Evolutionary conservation across 2,113 vertebrate genomes (phyloP).

Genomic region (Formicarius rufipectus): DNA sequence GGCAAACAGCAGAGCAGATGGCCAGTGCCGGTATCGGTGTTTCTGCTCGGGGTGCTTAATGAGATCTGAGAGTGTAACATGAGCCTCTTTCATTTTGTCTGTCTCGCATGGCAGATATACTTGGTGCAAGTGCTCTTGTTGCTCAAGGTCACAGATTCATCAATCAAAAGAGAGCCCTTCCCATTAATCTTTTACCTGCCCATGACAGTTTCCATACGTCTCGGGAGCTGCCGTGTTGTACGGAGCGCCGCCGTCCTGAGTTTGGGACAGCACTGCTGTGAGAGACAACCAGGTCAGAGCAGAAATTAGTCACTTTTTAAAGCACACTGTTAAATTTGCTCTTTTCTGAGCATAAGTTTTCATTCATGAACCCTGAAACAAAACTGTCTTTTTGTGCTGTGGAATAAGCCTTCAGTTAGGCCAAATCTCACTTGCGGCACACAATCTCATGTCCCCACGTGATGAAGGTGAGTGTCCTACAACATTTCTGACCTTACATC

Average conservation of each 20-base stretch:
- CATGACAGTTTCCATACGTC: not conserved
- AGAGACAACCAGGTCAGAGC: not conserved
- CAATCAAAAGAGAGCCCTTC: conserved; percentile 26
- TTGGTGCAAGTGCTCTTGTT: conserved; percentile 32
- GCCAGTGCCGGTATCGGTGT: conserved; percentile 39
- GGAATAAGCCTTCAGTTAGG: not conserved
- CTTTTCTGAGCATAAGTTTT: not conserved
- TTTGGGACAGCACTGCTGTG: not conserved
- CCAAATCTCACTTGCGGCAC: not conserved
- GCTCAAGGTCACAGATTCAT: conserved; percentile 60
- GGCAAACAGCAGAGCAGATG: conserved; percentile 56
- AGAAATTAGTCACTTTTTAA: not conserved
- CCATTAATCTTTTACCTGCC: conserved; percentile 51
- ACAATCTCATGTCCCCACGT: rapidly evolving
- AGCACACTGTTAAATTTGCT: not conserved
- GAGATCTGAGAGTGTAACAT: conserved; percentile 58
- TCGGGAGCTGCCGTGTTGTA: not conserved
- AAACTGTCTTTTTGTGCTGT: not conserved
- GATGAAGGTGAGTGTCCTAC: not conserved
- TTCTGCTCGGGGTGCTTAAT: conserved; percentile 47
- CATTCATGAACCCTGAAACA: not conserved
- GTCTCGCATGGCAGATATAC: conserved; percentile 44
- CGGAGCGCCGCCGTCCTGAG: not conserved
- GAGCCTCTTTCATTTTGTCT: conserved; percentile 52
- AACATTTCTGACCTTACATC: not conserved